phyloP scores from a whole-genome alignment of 2,113 vertebrate genomes.

The Tonatia bakeri region DNA sequence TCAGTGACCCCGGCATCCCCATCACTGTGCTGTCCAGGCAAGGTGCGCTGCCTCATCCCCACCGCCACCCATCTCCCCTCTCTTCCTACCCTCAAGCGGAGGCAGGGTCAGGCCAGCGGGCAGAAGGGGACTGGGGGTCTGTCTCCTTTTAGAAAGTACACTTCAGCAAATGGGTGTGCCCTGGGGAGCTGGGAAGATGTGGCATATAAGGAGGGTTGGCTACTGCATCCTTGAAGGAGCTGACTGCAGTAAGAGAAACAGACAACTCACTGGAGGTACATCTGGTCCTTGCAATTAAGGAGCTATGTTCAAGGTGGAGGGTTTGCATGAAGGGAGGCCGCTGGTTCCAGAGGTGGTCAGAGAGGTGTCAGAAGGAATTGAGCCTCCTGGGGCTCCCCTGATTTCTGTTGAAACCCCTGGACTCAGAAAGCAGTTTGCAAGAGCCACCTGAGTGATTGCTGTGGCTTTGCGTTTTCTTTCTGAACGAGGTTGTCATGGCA shows the following conservation, averaged over 20 bases:
- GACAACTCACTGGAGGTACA: rapidly evolving
- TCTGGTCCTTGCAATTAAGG: background rate
- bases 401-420: background rate
- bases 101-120: background rate
- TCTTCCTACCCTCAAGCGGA: rapidly evolving
- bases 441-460: background rate
- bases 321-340: background rate
- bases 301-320: background rate
- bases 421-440: background rate
- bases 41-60: constrained; percentile 78
- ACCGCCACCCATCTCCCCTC: too few relatives aligned
- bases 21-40: constrained; percentile 92
- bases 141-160: background rate
- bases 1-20: constrained; percentile 96
- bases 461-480: background rate
- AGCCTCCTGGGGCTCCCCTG: background rate
- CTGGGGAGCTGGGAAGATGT: rapidly evolving
- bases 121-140: background rate
- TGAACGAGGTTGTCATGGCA: background rate
- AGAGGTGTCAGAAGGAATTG: background rate
- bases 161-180: background rate
- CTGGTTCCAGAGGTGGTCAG: background rate
- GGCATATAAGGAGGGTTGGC: rapidly evolving
- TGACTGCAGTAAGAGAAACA: background rate
- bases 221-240: background rate